Evolutionary conservation across 2,113 vertebrate genomes (phyloP), one percentile per base, ranked within the genome.

Genomic region (Scalopus aquaticus): DNA sequence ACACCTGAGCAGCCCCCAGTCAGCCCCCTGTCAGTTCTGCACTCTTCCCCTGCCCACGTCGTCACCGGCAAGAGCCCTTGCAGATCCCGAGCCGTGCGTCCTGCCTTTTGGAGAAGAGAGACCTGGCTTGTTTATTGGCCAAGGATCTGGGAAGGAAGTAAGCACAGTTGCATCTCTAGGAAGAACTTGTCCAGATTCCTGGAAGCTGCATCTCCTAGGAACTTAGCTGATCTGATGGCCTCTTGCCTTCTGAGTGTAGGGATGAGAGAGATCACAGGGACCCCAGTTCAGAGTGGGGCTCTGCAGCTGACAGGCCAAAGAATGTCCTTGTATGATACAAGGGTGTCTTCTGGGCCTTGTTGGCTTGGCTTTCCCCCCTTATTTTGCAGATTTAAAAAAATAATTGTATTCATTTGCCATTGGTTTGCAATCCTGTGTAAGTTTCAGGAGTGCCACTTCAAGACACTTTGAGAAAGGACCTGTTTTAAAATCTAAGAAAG

Each of bases 291-390:
- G 22, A 62, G 20, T 32, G 22, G 3, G 22, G 54, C 44, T 11
- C 26, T 3, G 26, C 17, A 8, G 69, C 39, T 44, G 42, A 73
- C 56, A 80, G 54, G 76, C 58, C 30, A 35, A 20, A 39, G 70
- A 62, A 51, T 1, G n/a, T 9, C 20, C 0, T 0, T 16, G 2
- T 22, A 4, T 67, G 62, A 60, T 72, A 32, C 4, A 13, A 24
- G 56, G 60, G 16, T n/a, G 3, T 42, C 67, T 54, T 62, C 54
- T 87, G 39, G n/a, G 26, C 49, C 58, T 39, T 19, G 51, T 39
- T 24, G 20, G 20, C 20, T 56, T 56, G 54, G 15, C 49, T 24
- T 56, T 20, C 19, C 3, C 20, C 20, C 20, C 9, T 20, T 56
- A 22, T 8, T 56, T 22, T 22, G 20, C 19, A 56, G 54, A 56